phyloP scores from a whole-genome alignment of 1,140 invertebrate genomes.

The Hypothenemus hampei region DNA sequence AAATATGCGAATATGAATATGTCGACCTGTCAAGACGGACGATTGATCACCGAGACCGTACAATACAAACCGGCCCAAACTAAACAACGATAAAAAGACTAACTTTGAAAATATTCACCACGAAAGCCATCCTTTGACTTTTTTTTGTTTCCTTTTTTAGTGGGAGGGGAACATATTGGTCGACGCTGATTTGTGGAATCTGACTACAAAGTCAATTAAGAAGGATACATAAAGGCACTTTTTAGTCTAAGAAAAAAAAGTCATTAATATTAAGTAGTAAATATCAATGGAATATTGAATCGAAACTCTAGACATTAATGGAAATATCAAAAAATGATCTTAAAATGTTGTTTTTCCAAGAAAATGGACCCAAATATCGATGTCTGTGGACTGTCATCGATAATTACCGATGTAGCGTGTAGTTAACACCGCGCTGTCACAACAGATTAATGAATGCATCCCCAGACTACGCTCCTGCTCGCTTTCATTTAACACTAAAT shows the following conservation, averaged over 20 bases:
- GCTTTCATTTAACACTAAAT: slow-evolving; percentile 13
- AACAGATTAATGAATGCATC: slow-evolving; percentile 48
- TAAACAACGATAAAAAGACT: slow-evolving; percentile 34
- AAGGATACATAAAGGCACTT: no score
- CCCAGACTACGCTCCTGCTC: slow-evolving; percentile 37
- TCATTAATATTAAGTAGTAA: no score
- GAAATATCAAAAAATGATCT: slow-evolving; percentile 3
- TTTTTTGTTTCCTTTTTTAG: slow-evolving; percentile 14
- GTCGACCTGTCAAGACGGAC: slow-evolving; percentile 31
- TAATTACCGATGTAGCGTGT: slow-evolving; percentile 47
- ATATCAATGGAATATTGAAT: background rate
- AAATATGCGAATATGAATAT: slow-evolving; percentile 39
- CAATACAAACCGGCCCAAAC: slow-evolving; percentile 30
- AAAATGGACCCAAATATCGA: slow-evolving; percentile 24
- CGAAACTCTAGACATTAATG: slow-evolving; percentile 19
- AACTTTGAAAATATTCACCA: slow-evolving; percentile 30
- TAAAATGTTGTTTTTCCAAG: slow-evolving; percentile 17
- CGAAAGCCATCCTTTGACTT: slow-evolving; percentile 13
- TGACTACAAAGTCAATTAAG: no score
- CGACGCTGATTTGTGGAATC: slow-evolving; percentile 2
- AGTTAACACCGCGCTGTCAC: slow-evolving; percentile 46
- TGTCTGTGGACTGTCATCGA: slow-evolving; percentile 42
- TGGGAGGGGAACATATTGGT: no score
- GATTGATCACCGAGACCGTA: slow-evolving; percentile 34
- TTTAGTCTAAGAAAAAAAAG: no score